Evolutionary conservation across 2,797 vertebrate genomes (phyloP).

Genomic region (Cetoscarus ocellatus): DNA sequence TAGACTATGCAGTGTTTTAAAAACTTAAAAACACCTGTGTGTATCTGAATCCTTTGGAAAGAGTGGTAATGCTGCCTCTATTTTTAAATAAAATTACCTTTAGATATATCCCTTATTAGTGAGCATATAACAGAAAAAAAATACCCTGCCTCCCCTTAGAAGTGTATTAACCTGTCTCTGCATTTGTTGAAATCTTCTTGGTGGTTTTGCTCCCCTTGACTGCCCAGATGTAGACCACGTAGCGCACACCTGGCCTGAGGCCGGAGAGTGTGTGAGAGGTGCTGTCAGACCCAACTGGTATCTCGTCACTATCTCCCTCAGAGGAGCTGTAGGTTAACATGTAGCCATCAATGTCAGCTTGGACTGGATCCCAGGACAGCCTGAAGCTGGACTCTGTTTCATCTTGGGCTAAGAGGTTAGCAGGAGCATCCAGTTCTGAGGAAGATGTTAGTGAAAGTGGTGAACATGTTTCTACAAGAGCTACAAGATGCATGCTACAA

Average conservation of each 20-base stretch:
- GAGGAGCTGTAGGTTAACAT: slow-evolving; percentile 82
- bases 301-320: slow-evolving; percentile 78
- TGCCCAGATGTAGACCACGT: slow-evolving; percentile 85
- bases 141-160: slow-evolving; percentile 12
- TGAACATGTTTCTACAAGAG: slow-evolving; percentile 31
- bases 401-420: slow-evolving; percentile 79
- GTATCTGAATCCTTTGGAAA: background rate
- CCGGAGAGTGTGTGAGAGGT: slow-evolving; percentile 75
- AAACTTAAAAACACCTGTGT: background rate
- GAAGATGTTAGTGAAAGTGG: slow-evolving; percentile 49
- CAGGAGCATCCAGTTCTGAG: slow-evolving; percentile 80
- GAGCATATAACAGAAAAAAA: background rate
- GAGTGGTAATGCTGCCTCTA: background rate
- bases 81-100: background rate
- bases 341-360: slow-evolving; percentile 85
- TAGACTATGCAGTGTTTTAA: background rate
- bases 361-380: slow-evolving; percentile 85
- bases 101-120: background rate
- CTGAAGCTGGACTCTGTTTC: slow-evolving; percentile 84
- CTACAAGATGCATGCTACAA: slow-evolving; percentile 27
- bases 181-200: slow-evolving; percentile 75
- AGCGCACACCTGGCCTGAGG: slow-evolving; percentile 83
- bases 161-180: slow-evolving; percentile 69
- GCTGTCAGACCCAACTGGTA: slow-evolving; percentile 78
- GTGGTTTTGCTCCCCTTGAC: slow-evolving; percentile 81